Conservation (phyloP, 1,140 invertebrate species). For the Lepidostoma basale region DNA sequence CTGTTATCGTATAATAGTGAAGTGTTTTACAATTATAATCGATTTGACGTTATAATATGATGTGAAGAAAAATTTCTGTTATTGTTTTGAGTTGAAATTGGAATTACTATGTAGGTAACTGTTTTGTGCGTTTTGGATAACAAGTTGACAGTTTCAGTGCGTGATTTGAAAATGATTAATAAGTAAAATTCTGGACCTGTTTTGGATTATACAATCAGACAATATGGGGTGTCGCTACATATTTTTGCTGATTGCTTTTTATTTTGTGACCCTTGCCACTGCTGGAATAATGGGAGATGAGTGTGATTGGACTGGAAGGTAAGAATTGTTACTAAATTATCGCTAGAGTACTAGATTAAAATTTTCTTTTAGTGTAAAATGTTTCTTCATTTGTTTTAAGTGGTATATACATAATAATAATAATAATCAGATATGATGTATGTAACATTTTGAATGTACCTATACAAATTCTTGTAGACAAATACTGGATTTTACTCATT, state of each 20-base stretch:
- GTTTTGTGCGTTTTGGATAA: background rate
- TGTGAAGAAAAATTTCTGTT: background rate
- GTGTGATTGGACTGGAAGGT: conserved; percentile 67
- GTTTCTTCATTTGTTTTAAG: no score
- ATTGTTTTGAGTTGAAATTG: background rate
- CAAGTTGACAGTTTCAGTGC: background rate
- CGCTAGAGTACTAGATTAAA: no score
- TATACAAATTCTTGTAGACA: no score
- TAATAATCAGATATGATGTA: no score
- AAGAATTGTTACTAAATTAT: no score
- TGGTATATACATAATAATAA: no score
- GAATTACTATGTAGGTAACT: background rate
- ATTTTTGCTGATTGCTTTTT: conserved; percentile 56
- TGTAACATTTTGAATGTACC: no score
- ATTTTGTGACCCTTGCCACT: conserved; percentile 52
- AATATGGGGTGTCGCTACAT: conserved; percentile 43
- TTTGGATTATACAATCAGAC: background rate
- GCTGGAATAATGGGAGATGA: conserved; percentile 63
- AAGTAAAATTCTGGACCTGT: background rate
- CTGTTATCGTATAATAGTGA: no score
- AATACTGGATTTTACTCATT: no score
- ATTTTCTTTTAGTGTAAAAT: no score
- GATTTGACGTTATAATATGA: background rate
- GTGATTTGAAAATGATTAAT: conserved; percentile 10
- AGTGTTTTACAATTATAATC: no score